phyloP scores from a whole-genome alignment of 2,797 vertebrate species.

The Champsocephalus esox region DNA sequence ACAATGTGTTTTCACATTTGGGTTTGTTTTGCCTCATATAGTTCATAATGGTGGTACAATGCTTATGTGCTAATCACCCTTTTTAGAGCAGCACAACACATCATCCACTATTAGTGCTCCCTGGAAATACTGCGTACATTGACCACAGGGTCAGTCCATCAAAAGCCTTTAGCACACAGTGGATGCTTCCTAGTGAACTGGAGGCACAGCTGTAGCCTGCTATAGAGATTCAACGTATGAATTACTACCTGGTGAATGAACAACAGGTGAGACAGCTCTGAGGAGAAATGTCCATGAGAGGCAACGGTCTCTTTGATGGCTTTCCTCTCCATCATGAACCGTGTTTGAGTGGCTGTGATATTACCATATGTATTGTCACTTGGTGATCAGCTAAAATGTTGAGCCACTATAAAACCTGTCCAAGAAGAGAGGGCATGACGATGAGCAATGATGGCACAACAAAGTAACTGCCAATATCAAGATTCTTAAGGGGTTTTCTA shows the following conservation, averaged over 20 bases:
- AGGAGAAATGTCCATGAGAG: constrained; percentile 1
- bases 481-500: background rate
- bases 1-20: constrained; percentile 3
- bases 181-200: background rate
- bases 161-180: background rate
- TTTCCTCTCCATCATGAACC: constrained; percentile 4
- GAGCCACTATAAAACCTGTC: background rate
- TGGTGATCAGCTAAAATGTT: background rate
- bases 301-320: background rate
- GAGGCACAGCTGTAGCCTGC: background rate
- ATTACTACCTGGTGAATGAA: constrained; percentile 5
- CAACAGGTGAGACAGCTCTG: background rate
- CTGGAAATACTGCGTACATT: constrained; percentile 35
- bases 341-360: background rate
- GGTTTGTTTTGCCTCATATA: background rate
- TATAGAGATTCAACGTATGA: constrained; percentile 16
- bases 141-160: background rate
- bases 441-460: background rate
- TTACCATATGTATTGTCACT: background rate
- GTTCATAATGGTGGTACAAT: background rate
- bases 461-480: background rate
- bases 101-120: background rate
- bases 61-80: background rate
- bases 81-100: background rate
- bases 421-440: background rate